Percentiles rank a stretch among this genome's conserved stretches.
phyloP scores from a whole-genome alignment of 2,113 vertebrate genomes.

The Suncus etruscus region DNA sequence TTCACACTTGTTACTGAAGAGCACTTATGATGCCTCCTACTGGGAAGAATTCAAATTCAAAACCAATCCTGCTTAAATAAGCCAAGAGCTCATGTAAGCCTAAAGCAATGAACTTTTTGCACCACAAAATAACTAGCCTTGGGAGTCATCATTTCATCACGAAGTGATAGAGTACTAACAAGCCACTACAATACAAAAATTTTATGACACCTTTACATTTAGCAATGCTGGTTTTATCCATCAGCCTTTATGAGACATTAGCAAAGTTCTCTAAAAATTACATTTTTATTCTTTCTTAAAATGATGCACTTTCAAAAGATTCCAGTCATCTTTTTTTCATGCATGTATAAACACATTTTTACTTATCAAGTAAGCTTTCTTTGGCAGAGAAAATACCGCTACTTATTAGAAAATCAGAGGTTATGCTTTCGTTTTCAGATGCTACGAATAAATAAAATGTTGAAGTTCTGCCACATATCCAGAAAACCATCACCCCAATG shows the following conservation, averaged over 20 bases:
- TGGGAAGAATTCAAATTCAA: conserved; percentile 9
- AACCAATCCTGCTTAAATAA: background rate
- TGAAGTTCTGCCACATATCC: conserved; percentile 52
- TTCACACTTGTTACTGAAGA: background rate
- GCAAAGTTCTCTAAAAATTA: conserved; percentile 24
- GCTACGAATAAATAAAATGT: conserved; percentile 41
- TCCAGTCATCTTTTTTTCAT: conserved; percentile 47
- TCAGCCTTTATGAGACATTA: conserved; percentile 1
- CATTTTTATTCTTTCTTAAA: conserved; percentile 4
- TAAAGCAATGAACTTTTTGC: background rate
- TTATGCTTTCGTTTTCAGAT: conserved; percentile 44
- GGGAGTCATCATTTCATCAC: background rate
- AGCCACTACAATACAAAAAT: background rate
- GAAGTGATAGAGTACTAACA: background rate
- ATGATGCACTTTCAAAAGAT: conserved; percentile 41
- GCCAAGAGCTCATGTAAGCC: background rate
- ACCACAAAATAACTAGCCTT: background rate
- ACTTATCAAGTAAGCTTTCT: conserved; percentile 21
- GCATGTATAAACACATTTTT: background rate
- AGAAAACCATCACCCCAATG: conserved; percentile 20
- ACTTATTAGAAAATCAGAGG: conserved; percentile 25
- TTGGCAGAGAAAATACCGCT: conserved; percentile 44
- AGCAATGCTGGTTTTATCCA: background rate
- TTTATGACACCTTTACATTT: background rate
- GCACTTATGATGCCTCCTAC: background rate